Percentiles rank a stretch among this genome's conserved stretches.
Evolutionary conservation across 2,113 vertebrate genomes (phyloP).

Genomic region (Procavia capensis): DNA sequence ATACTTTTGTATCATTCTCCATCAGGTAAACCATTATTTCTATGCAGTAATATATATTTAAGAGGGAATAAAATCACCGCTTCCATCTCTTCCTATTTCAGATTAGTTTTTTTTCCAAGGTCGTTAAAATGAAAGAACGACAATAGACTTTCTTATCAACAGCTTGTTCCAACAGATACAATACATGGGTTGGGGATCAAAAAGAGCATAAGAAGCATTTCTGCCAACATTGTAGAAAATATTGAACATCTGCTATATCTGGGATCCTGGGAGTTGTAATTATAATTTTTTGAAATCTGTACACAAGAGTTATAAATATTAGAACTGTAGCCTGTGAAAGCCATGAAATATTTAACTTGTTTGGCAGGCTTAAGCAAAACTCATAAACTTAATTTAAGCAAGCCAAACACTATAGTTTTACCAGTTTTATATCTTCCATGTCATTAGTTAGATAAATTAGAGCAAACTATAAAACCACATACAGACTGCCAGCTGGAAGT

Average conservation of each 20-base stretch:
- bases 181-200: constrained; percentile 89
- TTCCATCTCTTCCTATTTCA: constrained; percentile 66
- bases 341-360: constrained; percentile 93
- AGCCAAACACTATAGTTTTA: constrained; percentile 90
- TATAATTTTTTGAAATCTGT: constrained; percentile 93
- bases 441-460: constrained; percentile 90
- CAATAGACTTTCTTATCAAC: constrained; percentile 90
- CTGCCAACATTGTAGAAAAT: constrained; percentile 91
- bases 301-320: constrained; percentile 94
- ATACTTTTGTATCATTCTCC: constrained; percentile 31
- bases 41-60: constrained; percentile 65
- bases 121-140: constrained; percentile 82
- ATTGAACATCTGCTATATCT: constrained; percentile 93
- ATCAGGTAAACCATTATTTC: constrained; percentile 44
- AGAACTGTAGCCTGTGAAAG: constrained; percentile 91
- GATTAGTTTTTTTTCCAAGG: constrained; percentile 76
- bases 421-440: constrained; percentile 89
- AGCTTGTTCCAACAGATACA: constrained; percentile 90
- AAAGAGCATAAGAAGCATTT: constrained; percentile 90
- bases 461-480: constrained; percentile 80
- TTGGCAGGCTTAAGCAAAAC: constrained; percentile 92
- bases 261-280: constrained; percentile 92
- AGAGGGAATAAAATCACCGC: constrained; percentile 72
- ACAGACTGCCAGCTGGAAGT: constrained; percentile 80
- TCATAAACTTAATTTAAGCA: constrained; percentile 93